Evolutionary conservation across 2,797 vertebrate genomes (phyloP).

Genomic region (Sebastes matsubarae): DNA sequence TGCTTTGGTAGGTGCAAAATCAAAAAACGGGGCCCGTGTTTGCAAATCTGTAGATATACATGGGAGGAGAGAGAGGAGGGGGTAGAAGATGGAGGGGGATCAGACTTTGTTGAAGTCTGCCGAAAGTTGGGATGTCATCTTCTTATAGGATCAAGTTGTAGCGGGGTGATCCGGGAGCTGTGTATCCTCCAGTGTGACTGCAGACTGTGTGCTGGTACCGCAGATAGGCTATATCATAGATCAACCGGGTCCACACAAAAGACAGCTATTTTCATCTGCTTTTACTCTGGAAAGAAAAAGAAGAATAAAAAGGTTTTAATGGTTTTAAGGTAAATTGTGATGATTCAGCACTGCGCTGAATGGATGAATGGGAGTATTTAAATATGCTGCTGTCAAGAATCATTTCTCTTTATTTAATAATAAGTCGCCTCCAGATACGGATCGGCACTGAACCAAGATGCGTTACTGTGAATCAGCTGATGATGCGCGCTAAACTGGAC

Average conservation of each 20-base stretch:
- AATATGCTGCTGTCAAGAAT: conserved; percentile 14
- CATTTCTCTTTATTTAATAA: conserved; percentile 28
- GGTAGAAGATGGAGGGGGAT: conserved; percentile 42
- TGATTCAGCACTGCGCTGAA: background rate
- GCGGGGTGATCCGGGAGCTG: conserved; percentile 60
- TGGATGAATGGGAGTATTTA: background rate
- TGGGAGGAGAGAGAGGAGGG: conserved; percentile 64
- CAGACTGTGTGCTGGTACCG: conserved; percentile 77
- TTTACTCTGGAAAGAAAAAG: conserved; percentile 4
- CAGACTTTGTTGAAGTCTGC: conserved; percentile 86
- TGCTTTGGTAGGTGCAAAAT: conserved; percentile 86
- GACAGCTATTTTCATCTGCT: conserved; percentile 57
- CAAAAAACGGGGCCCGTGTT: conserved; percentile 75
- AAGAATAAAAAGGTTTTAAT: background rate
- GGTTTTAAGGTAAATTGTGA: background rate
- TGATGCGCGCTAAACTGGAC: conserved; percentile 65
- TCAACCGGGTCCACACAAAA: conserved; percentile 87
- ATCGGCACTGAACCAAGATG: background rate
- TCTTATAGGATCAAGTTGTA: conserved; percentile 77
- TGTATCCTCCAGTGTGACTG: conserved; percentile 62
- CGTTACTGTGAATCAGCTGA: conserved; percentile 56
- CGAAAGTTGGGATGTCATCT: conserved; percentile 87
- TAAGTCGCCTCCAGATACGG: conserved; percentile 11
- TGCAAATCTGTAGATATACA: conserved; percentile 86
- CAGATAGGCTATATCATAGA: conserved; percentile 78